phyloP scores from a whole-genome alignment of 2,888 invertebrate genomes.

The Trilocha varians region DNA sequence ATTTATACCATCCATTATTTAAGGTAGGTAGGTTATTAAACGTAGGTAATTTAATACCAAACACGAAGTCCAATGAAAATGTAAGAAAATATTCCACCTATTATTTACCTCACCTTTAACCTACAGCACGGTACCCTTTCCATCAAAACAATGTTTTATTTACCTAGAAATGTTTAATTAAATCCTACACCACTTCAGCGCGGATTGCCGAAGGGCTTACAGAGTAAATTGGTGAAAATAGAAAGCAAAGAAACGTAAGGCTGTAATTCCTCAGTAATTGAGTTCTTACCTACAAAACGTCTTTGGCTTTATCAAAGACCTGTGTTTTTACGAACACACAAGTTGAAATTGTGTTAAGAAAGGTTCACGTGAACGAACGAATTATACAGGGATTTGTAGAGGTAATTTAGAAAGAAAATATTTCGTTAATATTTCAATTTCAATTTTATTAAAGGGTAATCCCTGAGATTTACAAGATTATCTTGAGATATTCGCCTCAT shows the following conservation, averaged over 20 bases:
- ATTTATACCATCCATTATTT: too few relatives aligned
- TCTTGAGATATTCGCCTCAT: too few relatives aligned
- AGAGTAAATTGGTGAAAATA: constrained; percentile 17
- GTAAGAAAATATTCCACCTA: background rate
- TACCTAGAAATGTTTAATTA: constrained; percentile 6
- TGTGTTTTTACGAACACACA: background rate
- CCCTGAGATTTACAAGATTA: too few relatives aligned
- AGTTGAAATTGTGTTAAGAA: background rate
- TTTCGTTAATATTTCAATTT: too few relatives aligned
- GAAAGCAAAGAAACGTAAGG: constrained; percentile 18
- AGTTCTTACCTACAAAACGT: constrained; percentile 11
- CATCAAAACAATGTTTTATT: background rate
- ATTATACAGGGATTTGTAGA: background rate
- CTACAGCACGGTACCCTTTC: background rate
- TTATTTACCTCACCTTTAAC: background rate
- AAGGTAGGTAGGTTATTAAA: too few relatives aligned
- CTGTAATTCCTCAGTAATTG: constrained; percentile 22
- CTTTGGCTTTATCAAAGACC: background rate
- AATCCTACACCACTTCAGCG: constrained; percentile 17
- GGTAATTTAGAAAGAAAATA: background rate
- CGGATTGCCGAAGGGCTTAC: constrained; percentile 17
- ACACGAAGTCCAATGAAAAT: background rate
- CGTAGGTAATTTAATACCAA: background rate
- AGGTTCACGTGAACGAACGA: background rate
- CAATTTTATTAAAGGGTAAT: too few relatives aligned